Conservation (phyloP, 2,888 invertebrate species). For the Leptinotarsa tumamoca region DNA sequence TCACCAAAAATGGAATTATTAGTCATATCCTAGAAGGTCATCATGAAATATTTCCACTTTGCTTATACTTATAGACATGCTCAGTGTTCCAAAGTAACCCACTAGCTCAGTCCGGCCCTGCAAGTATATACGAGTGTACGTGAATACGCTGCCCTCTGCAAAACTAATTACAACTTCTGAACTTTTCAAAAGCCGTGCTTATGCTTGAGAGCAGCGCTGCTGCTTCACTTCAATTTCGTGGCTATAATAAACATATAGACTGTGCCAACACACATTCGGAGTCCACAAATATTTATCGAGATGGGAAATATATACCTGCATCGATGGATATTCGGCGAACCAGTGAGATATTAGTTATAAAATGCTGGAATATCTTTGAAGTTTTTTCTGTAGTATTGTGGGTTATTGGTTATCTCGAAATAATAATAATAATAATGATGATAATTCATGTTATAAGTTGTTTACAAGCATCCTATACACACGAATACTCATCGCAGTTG, state of each 20-base stretch:
- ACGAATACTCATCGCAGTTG: too few species aligned
- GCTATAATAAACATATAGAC: slow-evolving; percentile 44
- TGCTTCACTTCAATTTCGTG: slow-evolving; percentile 48
- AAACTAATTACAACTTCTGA: slow-evolving; percentile 65
- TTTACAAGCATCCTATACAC: too few species aligned
- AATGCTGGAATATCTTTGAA: background rate
- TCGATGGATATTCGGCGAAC: slow-evolving; percentile 7
- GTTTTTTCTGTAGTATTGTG: background rate
- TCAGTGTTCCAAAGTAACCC: background rate
- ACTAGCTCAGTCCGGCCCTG: background rate
- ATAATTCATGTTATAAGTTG: too few species aligned
- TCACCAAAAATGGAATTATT: too few species aligned
- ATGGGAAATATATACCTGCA: slow-evolving; percentile 19
- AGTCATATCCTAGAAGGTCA: too few species aligned
- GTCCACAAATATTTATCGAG: slow-evolving; percentile 29
- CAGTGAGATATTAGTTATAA: background rate
- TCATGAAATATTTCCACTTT: too few species aligned
- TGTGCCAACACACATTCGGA: slow-evolving; percentile 30
- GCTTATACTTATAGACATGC: too few species aligned
- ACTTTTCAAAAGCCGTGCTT: slow-evolving; percentile 62
- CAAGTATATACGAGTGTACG: slow-evolving; percentile 56
- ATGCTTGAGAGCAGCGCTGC: slow-evolving; percentile 56
- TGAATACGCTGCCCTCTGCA: slow-evolving; percentile 60
- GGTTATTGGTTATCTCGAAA: too few species aligned
- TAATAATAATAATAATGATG: too few species aligned